Evolutionary conservation across 2,888 invertebrate species (phyloP).

Genomic region (Flexamia atlantica): DNA sequence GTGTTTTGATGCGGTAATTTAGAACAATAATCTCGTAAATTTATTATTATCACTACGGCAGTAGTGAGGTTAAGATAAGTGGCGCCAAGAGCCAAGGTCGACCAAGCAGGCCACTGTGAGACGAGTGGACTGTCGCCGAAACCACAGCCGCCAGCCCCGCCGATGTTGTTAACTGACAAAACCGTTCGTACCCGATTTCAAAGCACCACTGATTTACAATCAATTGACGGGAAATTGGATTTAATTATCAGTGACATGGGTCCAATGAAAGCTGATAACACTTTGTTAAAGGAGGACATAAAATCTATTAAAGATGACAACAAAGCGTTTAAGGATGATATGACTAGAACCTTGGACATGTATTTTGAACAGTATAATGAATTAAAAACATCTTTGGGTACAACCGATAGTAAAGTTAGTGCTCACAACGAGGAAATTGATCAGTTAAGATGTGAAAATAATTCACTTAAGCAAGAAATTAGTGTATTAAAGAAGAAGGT

Average conservation of each 20-base stretch:
- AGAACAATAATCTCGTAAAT: not conserved
- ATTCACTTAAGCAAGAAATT: not conserved
- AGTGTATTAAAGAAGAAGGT: not conserved
- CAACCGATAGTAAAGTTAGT: not conserved
- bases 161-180: not conserved
- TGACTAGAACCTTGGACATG: not conserved
- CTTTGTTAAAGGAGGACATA: no score
- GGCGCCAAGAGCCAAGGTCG: not conserved
- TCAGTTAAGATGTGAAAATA: not conserved
- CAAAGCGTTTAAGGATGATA: constrained; percentile 8
- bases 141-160: not conserved
- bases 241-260: not conserved
- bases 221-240: constrained; percentile 9
- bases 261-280: not conserved
- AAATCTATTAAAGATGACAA: not conserved
- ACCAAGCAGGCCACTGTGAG: not conserved
- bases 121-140: not conserved
- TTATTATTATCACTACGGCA: not conserved
- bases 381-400: not conserved
- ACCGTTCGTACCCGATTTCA: not conserved
- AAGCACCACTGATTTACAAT: not conserved
- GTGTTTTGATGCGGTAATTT: not conserved
- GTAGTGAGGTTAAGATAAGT: not conserved
- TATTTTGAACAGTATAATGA: not conserved
- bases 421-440: not conserved